phyloP scores from a whole-genome alignment of 2,113 vertebrate genomes.

The Columba livia region DNA sequence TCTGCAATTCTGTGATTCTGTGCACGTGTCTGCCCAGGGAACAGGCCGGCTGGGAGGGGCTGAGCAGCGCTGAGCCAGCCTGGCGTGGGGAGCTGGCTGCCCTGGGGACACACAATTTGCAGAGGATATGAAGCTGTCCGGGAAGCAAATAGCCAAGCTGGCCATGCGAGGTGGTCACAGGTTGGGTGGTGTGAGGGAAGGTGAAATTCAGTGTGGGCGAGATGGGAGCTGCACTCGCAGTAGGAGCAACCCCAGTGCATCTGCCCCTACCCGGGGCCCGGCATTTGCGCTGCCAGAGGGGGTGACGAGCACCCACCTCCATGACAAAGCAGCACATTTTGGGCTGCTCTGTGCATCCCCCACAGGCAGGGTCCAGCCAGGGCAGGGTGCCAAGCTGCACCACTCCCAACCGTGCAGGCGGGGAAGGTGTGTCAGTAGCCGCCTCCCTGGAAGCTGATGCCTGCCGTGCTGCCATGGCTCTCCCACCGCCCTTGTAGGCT shows the following conservation, averaged over 20 bases:
- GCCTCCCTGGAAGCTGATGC: fast-evolving
- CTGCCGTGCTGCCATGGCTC: fast-evolving
- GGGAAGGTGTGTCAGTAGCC: not conserved
- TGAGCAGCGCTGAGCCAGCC: not conserved
- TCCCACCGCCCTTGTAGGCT: fast-evolving
- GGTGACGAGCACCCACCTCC: not conserved
- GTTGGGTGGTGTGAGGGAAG: not conserved
- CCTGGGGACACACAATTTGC: fast-evolving
- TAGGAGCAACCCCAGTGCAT: not conserved
- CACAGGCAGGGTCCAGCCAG: fast-evolving
- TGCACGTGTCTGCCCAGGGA: fast-evolving
- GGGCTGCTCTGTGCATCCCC: not conserved
- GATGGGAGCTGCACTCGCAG: not conserved
- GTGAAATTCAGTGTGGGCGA: not conserved
- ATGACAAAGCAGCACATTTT: fast-evolving
- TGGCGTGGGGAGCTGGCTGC: not conserved
- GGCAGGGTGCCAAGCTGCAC: not conserved
- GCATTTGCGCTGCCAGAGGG: fast-evolving
- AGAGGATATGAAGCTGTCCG: not conserved
- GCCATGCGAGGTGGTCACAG: fast-evolving
- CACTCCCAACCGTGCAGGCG: fast-evolving
- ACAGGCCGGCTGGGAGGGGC: not conserved
- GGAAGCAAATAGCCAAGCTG: not conserved
- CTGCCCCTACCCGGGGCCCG: not conserved
- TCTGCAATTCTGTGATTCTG: no score